Conservation (phyloP, 2,797 vertebrate species). For the Perodicticus potto region DNA sequence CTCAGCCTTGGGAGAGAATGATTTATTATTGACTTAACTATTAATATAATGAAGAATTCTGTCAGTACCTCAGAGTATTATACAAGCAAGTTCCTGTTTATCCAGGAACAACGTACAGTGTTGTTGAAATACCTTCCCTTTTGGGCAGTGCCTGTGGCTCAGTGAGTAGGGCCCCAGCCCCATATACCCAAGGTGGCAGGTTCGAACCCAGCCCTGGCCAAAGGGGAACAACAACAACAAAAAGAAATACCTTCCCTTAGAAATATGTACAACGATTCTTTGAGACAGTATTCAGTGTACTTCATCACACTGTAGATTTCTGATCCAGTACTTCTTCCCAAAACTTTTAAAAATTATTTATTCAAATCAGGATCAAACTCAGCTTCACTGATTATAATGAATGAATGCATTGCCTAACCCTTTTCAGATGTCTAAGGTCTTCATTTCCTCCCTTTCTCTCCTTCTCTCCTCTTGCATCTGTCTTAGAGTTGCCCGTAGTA, state of each 20-base stretch:
- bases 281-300: not conserved
- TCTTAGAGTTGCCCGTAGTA: not conserved
- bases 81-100: not conserved
- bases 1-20: not conserved
- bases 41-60: not conserved
- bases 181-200: no score
- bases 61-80: not conserved
- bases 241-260: not conserved
- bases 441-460: not conserved
- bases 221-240: no score
- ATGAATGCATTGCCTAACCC: not conserved
- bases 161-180: no score
- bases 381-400: not conserved
- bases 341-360: conserved; percentile 9
- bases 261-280: not conserved
- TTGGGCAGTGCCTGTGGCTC: no score
- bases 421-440: not conserved
- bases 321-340: not conserved
- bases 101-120: not conserved
- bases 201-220: no score
- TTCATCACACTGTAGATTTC: not conserved
- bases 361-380: conserved; percentile 26
- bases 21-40: not conserved
- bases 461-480: not conserved
- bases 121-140: not conserved